Evolutionary conservation across 1,140 invertebrate species (phyloP), one percentile per base, ranked within the genome.

Genomic region (Temnothorax nylanderi): DNA sequence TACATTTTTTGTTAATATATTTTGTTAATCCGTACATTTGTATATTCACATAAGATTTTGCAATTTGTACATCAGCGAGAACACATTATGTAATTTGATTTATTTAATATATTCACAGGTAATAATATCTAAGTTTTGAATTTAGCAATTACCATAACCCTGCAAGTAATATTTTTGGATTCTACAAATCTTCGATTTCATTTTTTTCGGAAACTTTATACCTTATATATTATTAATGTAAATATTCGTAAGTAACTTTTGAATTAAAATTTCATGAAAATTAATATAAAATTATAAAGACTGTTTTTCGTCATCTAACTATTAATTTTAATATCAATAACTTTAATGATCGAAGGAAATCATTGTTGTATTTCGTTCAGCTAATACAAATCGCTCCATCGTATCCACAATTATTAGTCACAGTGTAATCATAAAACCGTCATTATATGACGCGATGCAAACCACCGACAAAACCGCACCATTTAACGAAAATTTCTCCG

Each of bases 251-350:
- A 1, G 10, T 13, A 41, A 58, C 7, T 26, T 21, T 56, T 41
- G 34, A 60, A 41, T 77, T 37, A 41, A 77, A 77, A 77, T 77
- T 62, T 4, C 32, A 10, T 58, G 13, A 21, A 76, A n/a, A 18
- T 77, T 6, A 44, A 51, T 60, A 1, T 60, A 44, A 37, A 60
- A 62, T 44, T 44, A n/a, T 62, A 60, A 76, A 18, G 18, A 60
- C 18, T 21, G 37, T 16, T 18, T n/a, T 34, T 13, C n/a, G 34
- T 74, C 16, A 41, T 11, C 4, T n/a, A 21, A 41, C 4, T n/a
- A 51, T 54, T 74, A n/a, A 74, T n/a, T 21, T 54, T 54, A 34
- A n/a, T 65, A 26, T 26, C 26, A 26, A 26, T 26, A 26, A 26
- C 26, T 26, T 26, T 26, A 41, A 32, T 11, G 32, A 75, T 34